Evolutionary conservation across 2,113 vertebrate genomes (phyloP).

Genomic region (Notarius lentiginosus): DNA sequence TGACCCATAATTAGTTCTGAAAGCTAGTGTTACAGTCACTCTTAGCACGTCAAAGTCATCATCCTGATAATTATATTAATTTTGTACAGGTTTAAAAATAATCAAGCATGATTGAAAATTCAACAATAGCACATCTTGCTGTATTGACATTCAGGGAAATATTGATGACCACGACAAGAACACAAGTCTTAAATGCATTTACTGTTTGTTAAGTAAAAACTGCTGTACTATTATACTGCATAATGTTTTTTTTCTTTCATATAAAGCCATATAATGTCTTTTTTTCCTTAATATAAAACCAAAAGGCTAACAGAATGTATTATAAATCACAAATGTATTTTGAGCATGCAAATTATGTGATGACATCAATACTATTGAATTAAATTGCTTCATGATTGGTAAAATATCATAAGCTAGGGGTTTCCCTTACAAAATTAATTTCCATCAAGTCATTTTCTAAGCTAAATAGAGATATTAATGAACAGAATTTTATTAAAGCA

Average conservation of each 20-base stretch:
- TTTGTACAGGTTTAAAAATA: background rate
- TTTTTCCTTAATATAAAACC: background rate
- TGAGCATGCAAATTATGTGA: background rate
- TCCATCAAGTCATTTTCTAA: background rate
- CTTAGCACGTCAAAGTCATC: slow-evolving; percentile 20
- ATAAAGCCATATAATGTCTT: background rate
- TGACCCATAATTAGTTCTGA: slow-evolving; percentile 9
- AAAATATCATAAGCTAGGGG: background rate
- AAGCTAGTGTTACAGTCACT: slow-evolving; percentile 1
- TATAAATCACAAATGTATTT: background rate
- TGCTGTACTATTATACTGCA: background rate
- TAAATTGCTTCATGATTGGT: background rate
- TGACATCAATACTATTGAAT: background rate
- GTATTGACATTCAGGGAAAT: background rate
- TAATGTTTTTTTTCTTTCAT: background rate
- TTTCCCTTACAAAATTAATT: background rate
- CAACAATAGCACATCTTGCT: background rate
- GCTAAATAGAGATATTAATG: background rate
- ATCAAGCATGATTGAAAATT: background rate
- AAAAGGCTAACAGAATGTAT: background rate
- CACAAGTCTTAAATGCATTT: background rate
- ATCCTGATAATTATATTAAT: slow-evolving; percentile 8
- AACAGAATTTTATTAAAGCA: background rate
- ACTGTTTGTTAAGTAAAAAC: background rate
- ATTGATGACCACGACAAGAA: background rate